These are phyloP conservation scores for Isichthys henryi DNA, from an alignment of 2,113 vertebrate genomes.

Conservation along the genomic window DNA sequence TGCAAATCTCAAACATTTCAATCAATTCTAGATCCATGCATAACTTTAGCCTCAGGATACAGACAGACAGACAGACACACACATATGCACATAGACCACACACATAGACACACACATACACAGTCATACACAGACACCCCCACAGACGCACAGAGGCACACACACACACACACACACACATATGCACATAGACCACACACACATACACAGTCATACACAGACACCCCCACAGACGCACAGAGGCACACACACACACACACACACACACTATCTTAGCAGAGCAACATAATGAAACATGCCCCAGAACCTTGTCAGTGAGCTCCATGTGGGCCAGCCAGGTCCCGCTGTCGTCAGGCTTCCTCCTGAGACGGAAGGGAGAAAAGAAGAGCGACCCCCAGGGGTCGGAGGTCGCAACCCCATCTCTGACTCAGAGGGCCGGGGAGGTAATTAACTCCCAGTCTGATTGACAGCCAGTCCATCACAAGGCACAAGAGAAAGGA, in stretches of 20 bases:
- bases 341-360: slow-evolving; percentile 17
- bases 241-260: not conserved
- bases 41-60: slow-evolving; percentile 23
- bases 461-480: slow-evolving; percentile 67
- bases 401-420: slow-evolving; percentile 65
- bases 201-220: too few relatives aligned
- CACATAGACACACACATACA: not conserved
- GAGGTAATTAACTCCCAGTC: slow-evolving; percentile 60
- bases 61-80: slow-evolving; percentile 18
- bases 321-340: slow-evolving; percentile 32
- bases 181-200: too few relatives aligned
- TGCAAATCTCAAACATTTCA: slow-evolving; percentile 43
- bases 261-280: not conserved
- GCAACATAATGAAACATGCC: not conserved
- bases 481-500: slow-evolving; percentile 33
- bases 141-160: not conserved
- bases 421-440: slow-evolving; percentile 55
- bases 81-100: not conserved
- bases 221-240: not conserved
- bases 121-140: not conserved
- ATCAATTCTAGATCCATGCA: slow-evolving; percentile 36
- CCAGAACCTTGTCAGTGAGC: not conserved
- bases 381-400: slow-evolving; percentile 39
- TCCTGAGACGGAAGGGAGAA: slow-evolving; percentile 33
- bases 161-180: too few relatives aligned